A percentile compares a stretch with the other conserved stretches of the same genome.
These are phyloP conservation scores for Ophraella communa DNA, from an alignment of 2,888 invertebrate genomes.

Conservation along the genomic window DNA sequence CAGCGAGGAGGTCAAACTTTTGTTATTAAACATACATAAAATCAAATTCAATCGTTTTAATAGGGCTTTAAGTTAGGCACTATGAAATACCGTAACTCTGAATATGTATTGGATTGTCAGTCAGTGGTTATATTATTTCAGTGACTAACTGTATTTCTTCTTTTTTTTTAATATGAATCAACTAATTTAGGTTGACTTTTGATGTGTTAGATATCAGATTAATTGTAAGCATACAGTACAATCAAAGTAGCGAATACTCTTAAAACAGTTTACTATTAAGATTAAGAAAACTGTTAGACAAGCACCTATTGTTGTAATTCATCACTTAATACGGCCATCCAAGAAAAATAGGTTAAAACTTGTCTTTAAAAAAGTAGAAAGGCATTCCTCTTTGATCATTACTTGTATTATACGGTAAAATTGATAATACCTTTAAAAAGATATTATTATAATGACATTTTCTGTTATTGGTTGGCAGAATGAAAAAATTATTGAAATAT, in stretches of 20 bases:
- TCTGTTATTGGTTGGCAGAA: slow-evolving; percentile 10
- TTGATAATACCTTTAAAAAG: slow-evolving; percentile 15
- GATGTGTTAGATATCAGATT: slow-evolving; percentile 12
- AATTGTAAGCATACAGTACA: slow-evolving; percentile 4
- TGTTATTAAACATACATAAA: slow-evolving; percentile 12
- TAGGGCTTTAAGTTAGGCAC: slow-evolving; percentile 37
- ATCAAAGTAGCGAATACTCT: neutral
- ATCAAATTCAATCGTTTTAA: slow-evolving; percentile 31
- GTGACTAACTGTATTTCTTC: slow-evolving; percentile 27
- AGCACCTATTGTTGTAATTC: neutral
- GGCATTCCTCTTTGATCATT: neutral
- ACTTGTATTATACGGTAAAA: slow-evolving; percentile 6
- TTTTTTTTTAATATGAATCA: slow-evolving; percentile 15
- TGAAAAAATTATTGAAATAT: slow-evolving; percentile 20
- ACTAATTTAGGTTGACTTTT: slow-evolving; percentile 24
- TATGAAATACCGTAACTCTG: slow-evolving; percentile 38
- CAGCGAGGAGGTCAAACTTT: slow-evolving; percentile 25
- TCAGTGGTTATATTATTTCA: slow-evolving; percentile 20
- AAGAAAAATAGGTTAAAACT: neutral
- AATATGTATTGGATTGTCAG: slow-evolving; percentile 35
- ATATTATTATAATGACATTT: slow-evolving; percentile 12
- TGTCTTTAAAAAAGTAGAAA: neutral
- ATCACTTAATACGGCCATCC: too few species aligned
- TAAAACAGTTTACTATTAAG: neutral
- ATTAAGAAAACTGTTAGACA: neutral